Base-by-base conservation (phyloP, 2,888 invertebrate genomes). In the Gastracanthus pulcherrimus region DNA sequence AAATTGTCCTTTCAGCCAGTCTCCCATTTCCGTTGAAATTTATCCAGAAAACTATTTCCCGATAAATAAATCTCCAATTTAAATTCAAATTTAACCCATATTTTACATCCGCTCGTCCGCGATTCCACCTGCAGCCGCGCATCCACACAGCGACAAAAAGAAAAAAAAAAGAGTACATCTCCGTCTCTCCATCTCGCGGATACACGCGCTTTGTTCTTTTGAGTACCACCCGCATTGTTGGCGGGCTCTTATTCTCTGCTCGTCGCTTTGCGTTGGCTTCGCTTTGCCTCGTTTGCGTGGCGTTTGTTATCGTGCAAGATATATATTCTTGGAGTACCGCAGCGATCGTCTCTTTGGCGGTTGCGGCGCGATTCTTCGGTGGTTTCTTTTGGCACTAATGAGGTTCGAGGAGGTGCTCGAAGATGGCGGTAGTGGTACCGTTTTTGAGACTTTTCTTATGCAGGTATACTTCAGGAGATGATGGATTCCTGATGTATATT, bases 401-500 rank as follows among this genome's bases (percentile, higher is more conserved):
- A 70, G 34, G 51, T 70, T 51, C 19, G 13, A 0, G 16, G 19
- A 19, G 5, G 11, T 9, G 19, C 34, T 34, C 3, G 23, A 31
- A 70, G 70, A 70, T 70, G 70, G 70, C 70, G 51, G 6, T 11
- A 70, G 13, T 3, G 6, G 51, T 70, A 13, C 34, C 4, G 34
- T 34, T 51, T 51, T n/a, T 19, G 6, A 19, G n/a, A 9, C 3
- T 34, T 6, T 26, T 26, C 55, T 55, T 48, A 1, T 11, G 16
- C 7, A 11, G 41, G 0, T 41, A 41, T 41, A 41, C 13, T 1
- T 4, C 3, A 13, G 41, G 11, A 41, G 6, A 13, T 13, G 41
- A 11, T 16, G 3, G 41, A 41, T 13, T 3, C 3, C n/a, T n/a
- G n/a, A n/a, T n/a, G n/a, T n/a, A n/a, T n/a, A n/a, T n/a, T n/a